A percentile compares a stretch with the other conserved stretches of the same genome.
Evolutionary conservation across 2,888 invertebrate genomes (phyloP).

Genomic region (Merodon equestris): DNA sequence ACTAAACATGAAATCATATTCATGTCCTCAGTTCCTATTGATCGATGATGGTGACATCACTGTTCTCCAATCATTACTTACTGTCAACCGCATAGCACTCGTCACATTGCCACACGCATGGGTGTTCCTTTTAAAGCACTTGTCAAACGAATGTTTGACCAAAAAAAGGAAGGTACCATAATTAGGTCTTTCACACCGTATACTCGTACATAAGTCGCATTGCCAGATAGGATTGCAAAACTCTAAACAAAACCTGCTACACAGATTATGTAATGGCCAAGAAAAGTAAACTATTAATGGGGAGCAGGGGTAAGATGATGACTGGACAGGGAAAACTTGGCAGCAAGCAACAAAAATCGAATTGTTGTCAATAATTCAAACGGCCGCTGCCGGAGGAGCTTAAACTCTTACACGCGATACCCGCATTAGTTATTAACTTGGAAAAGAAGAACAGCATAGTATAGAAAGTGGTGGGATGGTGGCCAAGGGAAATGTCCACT

Average conservation of each 20-base stretch:
- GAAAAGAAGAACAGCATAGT: slow-evolving; percentile 27
- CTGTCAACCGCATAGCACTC: too few relatives aligned
- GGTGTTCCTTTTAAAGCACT: too few relatives aligned
- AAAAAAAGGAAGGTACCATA: too few relatives aligned
- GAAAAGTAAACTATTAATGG: not conserved
- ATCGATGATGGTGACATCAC: too few relatives aligned
- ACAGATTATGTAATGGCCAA: slow-evolving; percentile 30
- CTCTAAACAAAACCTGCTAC: not conserved
- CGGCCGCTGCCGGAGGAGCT: slow-evolving; percentile 2
- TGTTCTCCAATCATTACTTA: too few relatives aligned
- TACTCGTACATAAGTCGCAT: too few relatives aligned
- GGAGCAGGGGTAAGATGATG: not conserved
- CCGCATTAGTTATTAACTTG: slow-evolving; percentile 69
- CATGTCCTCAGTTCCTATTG: too few relatives aligned
- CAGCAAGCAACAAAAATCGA: slow-evolving; percentile 55
- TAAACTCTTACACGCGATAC: slow-evolving; percentile 66
- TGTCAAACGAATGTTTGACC: too few relatives aligned
- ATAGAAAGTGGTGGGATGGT: slow-evolving; percentile 6
- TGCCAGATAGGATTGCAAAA: too few relatives aligned
- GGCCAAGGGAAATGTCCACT: slow-evolving; percentile 52
- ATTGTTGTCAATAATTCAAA: slow-evolving; percentile 62
- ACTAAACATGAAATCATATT: too few relatives aligned
- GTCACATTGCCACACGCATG: too few relatives aligned
- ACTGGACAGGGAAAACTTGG: not conserved
- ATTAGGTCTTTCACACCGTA: too few relatives aligned